These are phyloP conservation scores for Phaethornis superciliosus DNA, from an alignment of 2,113 vertebrate species.

Conservation along the genomic window DNA sequence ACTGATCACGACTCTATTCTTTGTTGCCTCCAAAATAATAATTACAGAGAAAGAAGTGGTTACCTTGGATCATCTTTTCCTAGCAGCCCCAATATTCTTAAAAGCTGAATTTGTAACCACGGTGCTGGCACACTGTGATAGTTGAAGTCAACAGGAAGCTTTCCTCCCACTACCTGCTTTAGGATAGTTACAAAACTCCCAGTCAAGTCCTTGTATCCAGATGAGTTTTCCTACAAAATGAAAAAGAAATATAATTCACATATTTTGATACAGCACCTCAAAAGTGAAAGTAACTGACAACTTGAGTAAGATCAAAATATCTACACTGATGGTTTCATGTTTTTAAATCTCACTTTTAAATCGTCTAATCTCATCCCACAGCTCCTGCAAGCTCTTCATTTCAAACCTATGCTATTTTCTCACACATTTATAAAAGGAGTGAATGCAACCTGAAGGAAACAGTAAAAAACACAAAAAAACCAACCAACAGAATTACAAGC, in stretches of 20 bases:
- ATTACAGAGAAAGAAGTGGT: not conserved
- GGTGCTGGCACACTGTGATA: constrained; percentile 96
- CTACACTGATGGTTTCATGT: not conserved
- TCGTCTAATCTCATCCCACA: not conserved
- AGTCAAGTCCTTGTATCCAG: constrained; percentile 89
- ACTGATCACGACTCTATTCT: not conserved
- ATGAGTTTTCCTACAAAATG: constrained; percentile 82
- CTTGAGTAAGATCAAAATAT: not conserved
- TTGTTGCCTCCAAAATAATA: not conserved
- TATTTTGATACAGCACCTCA: not conserved
- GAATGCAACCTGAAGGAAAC: not conserved
- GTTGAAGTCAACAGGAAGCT: constrained; percentile 93
- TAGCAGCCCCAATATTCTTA: constrained; percentile 89
- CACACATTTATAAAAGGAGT: not conserved
- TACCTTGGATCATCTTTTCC: constrained; percentile 94
- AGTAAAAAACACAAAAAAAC: not conserved
- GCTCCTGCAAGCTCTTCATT: not conserved
- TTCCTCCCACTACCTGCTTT: constrained; percentile 95
- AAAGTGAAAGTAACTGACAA: not conserved
- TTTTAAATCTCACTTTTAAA: not conserved
- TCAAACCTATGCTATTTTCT: not conserved
- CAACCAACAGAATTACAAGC: not conserved
- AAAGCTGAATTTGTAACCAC: constrained; percentile 96
- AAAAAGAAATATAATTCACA: not conserved
- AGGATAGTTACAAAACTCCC: constrained; percentile 92